Evolutionary conservation across 2,113 vertebrate genomes (phyloP).

Genomic region (Progne subis): DNA sequence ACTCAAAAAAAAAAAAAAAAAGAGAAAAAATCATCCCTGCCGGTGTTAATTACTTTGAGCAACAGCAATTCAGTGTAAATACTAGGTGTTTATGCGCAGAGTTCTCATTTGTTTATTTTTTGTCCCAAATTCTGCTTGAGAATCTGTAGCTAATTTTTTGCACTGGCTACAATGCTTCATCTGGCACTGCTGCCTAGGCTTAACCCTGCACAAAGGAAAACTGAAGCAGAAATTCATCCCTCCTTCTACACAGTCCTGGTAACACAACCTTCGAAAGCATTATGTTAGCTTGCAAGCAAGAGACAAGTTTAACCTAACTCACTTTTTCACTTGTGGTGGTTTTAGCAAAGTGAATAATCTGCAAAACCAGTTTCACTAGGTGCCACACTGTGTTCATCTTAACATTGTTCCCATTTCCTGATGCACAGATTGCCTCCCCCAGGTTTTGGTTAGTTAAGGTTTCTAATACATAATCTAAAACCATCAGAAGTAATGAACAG

Average conservation of each 20-base stretch:
- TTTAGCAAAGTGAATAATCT: not conserved
- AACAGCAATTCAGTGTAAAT: not conserved
- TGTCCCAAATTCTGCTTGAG: not conserved
- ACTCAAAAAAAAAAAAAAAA: not conserved
- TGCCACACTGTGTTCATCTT: not conserved
- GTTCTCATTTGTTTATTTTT: not conserved
- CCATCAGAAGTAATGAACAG: not conserved
- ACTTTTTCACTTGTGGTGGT: not conserved
- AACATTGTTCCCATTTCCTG: not conserved
- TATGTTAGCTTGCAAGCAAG: not conserved
- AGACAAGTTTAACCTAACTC: not conserved
- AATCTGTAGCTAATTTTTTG: not conserved
- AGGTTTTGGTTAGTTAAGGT: not conserved
- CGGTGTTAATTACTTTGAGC: not conserved
- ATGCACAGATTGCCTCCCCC: not conserved
- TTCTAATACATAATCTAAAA: not conserved
- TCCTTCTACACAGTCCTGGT: not conserved
- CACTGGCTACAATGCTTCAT: not conserved
- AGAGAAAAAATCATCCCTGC: not conserved
- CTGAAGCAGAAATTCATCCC: not conserved
- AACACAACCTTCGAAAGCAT: not conserved
- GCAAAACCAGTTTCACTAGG: not conserved
- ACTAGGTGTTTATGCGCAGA: not conserved
- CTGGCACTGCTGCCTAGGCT: not conserved
- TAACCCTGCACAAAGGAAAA: not conserved